Conservation (phyloP, 2,797 vertebrate genomes). For the Peromyscus eremicus region DNA sequence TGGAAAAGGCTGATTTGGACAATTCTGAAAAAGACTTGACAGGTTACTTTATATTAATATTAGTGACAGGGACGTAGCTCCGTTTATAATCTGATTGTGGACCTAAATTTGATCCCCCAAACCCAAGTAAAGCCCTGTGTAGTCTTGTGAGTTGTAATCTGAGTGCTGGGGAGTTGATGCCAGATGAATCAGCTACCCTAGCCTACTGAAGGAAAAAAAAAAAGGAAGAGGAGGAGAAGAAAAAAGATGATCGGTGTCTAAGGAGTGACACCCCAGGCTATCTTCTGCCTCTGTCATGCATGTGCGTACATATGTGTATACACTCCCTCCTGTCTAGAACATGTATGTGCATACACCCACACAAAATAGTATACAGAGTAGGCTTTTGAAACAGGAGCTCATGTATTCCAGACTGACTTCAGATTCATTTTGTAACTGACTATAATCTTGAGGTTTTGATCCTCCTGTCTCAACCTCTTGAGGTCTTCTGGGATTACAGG, state of each 20-base stretch:
- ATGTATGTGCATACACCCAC: background rate
- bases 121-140: background rate
- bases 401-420: background rate
- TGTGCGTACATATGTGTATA: background rate
- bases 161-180: background rate
- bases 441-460: background rate
- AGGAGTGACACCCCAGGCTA: background rate
- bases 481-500: background rate
- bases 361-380: background rate
- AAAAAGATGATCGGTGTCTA: background rate
- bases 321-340: background rate
- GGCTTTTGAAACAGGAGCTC: background rate
- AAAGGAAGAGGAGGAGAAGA: background rate
- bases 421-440: background rate
- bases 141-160: background rate
- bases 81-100: background rate
- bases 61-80: background rate
- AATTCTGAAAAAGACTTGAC: constrained; percentile 14
- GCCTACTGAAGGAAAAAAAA: background rate
- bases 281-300: background rate
- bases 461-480: background rate
- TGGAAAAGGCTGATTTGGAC: background rate
- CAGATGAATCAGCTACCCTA: background rate
- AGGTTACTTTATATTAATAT: constrained; percentile 26
- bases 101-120: background rate